Percentiles rank a stretch among this genome's conserved stretches.
These are phyloP conservation scores for Diaprepes abbreviatus DNA, from an alignment of 2,888 invertebrate genomes.

Conservation along the genomic window DNA sequence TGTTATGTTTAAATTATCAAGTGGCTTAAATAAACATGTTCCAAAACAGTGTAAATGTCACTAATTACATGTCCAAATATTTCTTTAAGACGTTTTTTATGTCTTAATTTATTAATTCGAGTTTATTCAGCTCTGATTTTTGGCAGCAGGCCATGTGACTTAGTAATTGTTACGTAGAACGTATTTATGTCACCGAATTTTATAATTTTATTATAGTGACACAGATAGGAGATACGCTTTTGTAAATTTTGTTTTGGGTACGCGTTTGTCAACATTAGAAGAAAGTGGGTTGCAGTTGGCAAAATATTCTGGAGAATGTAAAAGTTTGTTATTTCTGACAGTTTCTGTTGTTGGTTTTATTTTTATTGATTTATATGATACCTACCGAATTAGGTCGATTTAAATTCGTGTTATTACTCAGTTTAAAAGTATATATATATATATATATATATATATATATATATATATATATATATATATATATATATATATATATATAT, in stretches of 20 bases:
- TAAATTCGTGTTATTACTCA: no score
- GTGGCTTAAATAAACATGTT: conserved; percentile 14
- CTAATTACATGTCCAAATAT: conserved; percentile 26
- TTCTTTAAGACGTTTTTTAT: conserved; percentile 18
- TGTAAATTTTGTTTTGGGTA: conserved; percentile 12
- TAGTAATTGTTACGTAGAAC: conserved; percentile 21
- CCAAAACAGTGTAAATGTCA: conserved; percentile 36
- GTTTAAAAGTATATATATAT: not conserved
- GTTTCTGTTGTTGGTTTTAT: not conserved
- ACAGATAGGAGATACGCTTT: conserved; percentile 5
- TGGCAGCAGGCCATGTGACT: conserved; percentile 2
- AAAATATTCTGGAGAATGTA: conserved; percentile 9
- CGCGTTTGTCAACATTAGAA: conserved; percentile 7
- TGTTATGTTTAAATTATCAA: conserved; percentile 10
- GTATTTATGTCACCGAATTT: conserved; percentile 18
- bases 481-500: not conserved
- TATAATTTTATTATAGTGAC: conserved; percentile 17
- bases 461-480: not conserved
- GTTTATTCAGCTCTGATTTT: conserved; percentile 13
- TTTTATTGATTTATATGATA: not conserved
- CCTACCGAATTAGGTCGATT: not conserved
- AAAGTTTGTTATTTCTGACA: not conserved
- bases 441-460: not conserved
- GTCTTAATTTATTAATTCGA: not conserved
- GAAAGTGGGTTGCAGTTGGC: conserved; percentile 17